A percentile compares a stretch with the other conserved stretches of the same genome.
Evolutionary conservation across 2,797 vertebrate genomes (phyloP).

Genomic region (Phoeniculus purpureus): DNA sequence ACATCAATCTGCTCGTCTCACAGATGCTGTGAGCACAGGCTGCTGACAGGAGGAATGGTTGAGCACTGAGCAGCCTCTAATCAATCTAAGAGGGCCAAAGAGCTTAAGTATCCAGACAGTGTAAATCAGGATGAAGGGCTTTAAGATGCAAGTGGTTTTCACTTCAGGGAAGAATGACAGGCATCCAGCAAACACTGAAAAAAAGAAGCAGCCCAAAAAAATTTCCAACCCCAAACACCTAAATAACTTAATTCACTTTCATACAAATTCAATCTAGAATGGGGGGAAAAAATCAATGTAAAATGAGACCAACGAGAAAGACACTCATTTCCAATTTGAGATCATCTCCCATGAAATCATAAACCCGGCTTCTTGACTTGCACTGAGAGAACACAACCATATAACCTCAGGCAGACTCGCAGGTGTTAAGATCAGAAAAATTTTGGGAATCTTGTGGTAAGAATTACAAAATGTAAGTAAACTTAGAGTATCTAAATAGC

Average conservation of each 20-base stretch:
- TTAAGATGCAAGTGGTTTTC: not conserved
- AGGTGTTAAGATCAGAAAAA: constrained; percentile 27
- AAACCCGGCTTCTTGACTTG: constrained; percentile 5
- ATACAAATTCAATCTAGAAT: not conserved
- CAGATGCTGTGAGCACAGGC: not conserved
- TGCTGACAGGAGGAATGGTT: constrained; percentile 2
- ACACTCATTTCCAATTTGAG: not conserved
- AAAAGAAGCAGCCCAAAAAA: not conserved
- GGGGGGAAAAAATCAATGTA: fast-evolving
- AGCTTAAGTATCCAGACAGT: not conserved
- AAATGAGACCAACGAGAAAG: not conserved
- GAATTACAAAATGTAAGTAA: constrained; percentile 7
- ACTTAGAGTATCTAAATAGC: not conserved
- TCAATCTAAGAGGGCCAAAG: not conserved
- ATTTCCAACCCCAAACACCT: fast-evolving
- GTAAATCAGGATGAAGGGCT: not conserved
- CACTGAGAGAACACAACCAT: not conserved
- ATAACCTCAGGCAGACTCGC: not conserved
- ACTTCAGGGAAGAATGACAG: not conserved
- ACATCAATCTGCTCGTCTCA: not conserved
- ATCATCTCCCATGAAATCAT: not conserved
- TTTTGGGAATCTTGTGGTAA: not conserved
- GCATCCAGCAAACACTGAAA: not conserved
- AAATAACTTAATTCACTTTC: not conserved
- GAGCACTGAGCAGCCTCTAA: not conserved